These are phyloP conservation scores for Salminus brasiliensis DNA, from an alignment of 2,113 vertebrate species.

Conservation along the genomic window DNA sequence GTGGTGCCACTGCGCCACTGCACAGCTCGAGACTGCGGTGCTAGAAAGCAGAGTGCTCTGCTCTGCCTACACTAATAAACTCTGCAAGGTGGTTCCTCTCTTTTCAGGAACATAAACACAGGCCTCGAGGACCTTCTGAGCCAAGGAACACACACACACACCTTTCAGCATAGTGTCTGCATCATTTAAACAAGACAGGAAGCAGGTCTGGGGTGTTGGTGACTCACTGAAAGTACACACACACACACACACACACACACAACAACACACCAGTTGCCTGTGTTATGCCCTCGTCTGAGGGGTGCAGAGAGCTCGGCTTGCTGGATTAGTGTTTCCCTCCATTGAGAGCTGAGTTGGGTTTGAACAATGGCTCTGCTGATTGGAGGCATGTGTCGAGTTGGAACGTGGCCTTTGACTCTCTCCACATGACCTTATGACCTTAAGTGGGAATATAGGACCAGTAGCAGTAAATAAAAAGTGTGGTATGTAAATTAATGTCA, in stretches of 20 bases:
- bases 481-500: too few relatives aligned
- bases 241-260: not conserved
- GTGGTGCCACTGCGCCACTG: not conserved
- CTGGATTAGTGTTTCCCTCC: not conserved
- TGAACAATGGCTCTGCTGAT: not conserved
- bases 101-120: not conserved
- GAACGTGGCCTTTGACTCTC: not conserved
- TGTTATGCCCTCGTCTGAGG: not conserved
- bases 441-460: not conserved
- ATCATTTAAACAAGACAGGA: not conserved
- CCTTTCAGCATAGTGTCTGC: not conserved
- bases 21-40: too few relatives aligned
- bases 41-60: not conserved
- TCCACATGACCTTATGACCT: not conserved
- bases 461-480: too few relatives aligned
- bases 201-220: not conserved
- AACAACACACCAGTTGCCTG: slow-evolving; percentile 37
- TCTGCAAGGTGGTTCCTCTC: not conserved
- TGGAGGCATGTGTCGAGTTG: not conserved
- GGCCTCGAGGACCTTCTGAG: too few relatives aligned
- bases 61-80: slow-evolving; percentile 2
- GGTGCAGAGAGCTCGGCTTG: not conserved
- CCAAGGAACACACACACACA: slow-evolving; percentile 13
- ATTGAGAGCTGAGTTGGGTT: not conserved
- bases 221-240: not conserved